Conservation (phyloP, 1,140 invertebrate species). For the Alviniconcha marisindica region DNA sequence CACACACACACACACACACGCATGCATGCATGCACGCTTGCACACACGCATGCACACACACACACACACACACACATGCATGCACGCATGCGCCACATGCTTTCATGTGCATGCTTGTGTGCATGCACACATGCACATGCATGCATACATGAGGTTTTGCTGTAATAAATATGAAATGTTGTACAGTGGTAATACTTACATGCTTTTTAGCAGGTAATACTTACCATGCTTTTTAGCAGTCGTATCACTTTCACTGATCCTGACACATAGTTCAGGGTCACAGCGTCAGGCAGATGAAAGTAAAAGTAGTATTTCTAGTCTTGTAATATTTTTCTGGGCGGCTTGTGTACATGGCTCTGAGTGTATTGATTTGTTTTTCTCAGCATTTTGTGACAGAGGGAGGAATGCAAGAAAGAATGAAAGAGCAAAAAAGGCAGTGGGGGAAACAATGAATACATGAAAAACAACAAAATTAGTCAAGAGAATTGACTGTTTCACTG, state of each 20-base stretch:
- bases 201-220: neutral
- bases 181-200: neutral
- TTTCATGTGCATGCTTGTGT: neutral
- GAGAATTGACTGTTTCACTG: too few species aligned
- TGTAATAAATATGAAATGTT: too few species aligned
- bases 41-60: slow-evolving; percentile 8
- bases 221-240: neutral
- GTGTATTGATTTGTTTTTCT: too few species aligned
- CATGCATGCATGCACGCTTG: neutral
- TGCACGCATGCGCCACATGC: neutral
- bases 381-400: too few species aligned
- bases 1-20: slow-evolving; percentile 11
- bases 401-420: too few species aligned
- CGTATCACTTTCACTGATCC: neutral
- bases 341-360: too few species aligned
- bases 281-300: neutral
- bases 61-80: slow-evolving; percentile 16
- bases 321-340: too few species aligned
- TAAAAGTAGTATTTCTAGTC: too few species aligned
- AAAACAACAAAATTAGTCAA: too few species aligned
- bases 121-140: neutral
- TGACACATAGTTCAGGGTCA: neutral
- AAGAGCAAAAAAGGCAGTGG: too few species aligned
- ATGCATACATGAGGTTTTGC: neutral
- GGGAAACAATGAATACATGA: too few species aligned